phyloP scores from a whole-genome alignment of 2,888 invertebrate species.

The Crossocerus cetratus region DNA sequence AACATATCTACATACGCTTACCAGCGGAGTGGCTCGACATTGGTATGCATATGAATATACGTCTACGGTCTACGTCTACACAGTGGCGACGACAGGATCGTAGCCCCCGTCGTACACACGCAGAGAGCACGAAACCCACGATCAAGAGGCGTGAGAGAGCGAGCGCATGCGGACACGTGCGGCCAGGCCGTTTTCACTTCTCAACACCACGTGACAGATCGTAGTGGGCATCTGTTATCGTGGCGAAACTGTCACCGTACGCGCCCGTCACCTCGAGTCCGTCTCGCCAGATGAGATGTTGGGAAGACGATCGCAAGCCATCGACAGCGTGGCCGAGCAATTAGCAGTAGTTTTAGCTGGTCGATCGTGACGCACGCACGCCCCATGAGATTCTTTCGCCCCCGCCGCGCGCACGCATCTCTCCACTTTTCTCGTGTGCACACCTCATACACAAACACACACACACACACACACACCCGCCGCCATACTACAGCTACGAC shows the following conservation, averaged over 20 bases:
- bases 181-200: constrained; percentile 33
- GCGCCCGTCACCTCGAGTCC: constrained; percentile 4
- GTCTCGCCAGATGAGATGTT: constrained; percentile 21
- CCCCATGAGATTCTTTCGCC: not conserved
- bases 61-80: constrained; percentile 11
- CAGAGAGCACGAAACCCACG: constrained; percentile 5
- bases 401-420: not conserved
- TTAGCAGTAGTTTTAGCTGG: too few species aligned
- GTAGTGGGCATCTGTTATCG: constrained; percentile 47
- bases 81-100: constrained; percentile 12
- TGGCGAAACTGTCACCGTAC: constrained; percentile 44
- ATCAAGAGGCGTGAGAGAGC: not conserved
- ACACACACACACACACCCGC: constrained; percentile 39
- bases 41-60: not conserved
- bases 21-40: not conserved
- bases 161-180: constrained; percentile 11
- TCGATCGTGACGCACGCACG: too few species aligned
- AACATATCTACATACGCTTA: constrained; percentile 11
- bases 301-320: too few species aligned
- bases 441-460: constrained; percentile 39
- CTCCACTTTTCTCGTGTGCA: constrained; percentile 12
- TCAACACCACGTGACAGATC: constrained; percentile 44
- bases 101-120: constrained; percentile 22
- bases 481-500: too few species aligned
- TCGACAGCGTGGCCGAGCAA: not conserved